These are phyloP conservation scores for Tachypleus tridentatus DNA, from an alignment of 1,140 invertebrate species.

Conservation along the genomic window DNA sequence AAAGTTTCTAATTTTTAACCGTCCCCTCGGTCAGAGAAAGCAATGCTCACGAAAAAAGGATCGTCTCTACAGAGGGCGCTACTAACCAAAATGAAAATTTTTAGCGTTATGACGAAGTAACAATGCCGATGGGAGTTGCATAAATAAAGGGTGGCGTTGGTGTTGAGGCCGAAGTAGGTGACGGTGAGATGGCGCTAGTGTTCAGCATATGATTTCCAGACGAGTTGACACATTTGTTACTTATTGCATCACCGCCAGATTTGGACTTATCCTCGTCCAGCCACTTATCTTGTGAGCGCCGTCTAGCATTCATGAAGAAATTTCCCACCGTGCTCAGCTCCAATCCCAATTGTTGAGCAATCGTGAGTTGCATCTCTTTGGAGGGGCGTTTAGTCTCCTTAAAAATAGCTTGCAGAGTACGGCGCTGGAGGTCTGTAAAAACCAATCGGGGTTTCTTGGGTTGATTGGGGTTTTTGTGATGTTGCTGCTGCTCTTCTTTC, in stretches of 20 bases:
- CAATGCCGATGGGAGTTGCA: too few species aligned
- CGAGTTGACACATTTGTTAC: too few species aligned
- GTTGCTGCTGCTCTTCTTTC: constrained; percentile 66
- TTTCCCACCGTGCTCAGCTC: constrained; percentile 98
- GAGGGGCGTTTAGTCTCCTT: constrained; percentile 99
- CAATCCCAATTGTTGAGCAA: constrained; percentile 90
- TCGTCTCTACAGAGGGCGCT: too few species aligned
- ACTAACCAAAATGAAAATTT: too few species aligned
- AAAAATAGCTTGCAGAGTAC: constrained; percentile 99
- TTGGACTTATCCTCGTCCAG: constrained; percentile 57
- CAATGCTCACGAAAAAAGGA: too few species aligned
- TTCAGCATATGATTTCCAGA: too few species aligned
- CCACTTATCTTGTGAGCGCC: constrained; percentile 98
- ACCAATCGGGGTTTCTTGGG: constrained; percentile 99
- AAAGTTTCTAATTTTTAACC: too few species aligned
- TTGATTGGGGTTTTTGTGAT: constrained; percentile 23
- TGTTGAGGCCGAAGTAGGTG: too few species aligned
- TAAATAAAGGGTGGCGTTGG: too few species aligned
- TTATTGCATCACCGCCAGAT: neutral
- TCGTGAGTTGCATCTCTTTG: constrained; percentile 99
- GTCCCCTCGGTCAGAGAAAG: too few species aligned
- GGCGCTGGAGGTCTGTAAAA: constrained; percentile 98
- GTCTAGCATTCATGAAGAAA: constrained; percentile 99
- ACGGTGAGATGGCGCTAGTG: too few species aligned
- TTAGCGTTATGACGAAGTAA: too few species aligned